Percentiles rank a stretch among this genome's conserved stretches.
Evolutionary conservation across 2,113 vertebrate genomes (phyloP).

Genomic region (Kobus ellipsiprymnus): DNA sequence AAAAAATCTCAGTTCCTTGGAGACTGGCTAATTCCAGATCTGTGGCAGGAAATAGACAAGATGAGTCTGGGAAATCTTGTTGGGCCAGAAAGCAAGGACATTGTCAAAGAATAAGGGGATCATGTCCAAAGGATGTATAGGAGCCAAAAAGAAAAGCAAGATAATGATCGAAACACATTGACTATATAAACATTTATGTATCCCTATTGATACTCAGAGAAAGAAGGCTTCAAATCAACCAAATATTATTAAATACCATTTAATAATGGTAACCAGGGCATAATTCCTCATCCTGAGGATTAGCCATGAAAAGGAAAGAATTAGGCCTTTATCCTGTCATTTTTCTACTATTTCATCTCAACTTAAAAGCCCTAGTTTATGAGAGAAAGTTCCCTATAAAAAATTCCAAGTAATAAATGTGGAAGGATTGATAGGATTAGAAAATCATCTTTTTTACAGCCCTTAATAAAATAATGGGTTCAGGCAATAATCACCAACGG

Average conservation of each 20-base stretch:
- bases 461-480: slow-evolving; percentile 36
- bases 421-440: slow-evolving; percentile 30
- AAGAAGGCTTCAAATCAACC: neutral
- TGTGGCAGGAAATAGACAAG: neutral
- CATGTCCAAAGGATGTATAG: neutral
- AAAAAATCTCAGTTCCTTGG: neutral
- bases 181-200: neutral
- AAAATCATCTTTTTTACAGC: slow-evolving; percentile 10
- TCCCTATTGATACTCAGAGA: neutral
- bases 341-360: neutral
- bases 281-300: neutral
- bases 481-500: neutral
- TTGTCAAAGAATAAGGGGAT: neutral
- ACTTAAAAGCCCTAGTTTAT: neutral
- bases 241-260: neutral
- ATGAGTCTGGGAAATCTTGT: neutral
- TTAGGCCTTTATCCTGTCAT: neutral
- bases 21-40: neutral
- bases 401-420: neutral
- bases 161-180: neutral
- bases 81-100: neutral
- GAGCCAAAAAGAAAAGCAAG: neutral
- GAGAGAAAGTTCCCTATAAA: neutral
- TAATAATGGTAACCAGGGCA: neutral
- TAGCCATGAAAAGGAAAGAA: neutral